Conservation (phyloP, 1,140 invertebrate genomes). For the Lethrus apterus region DNA sequence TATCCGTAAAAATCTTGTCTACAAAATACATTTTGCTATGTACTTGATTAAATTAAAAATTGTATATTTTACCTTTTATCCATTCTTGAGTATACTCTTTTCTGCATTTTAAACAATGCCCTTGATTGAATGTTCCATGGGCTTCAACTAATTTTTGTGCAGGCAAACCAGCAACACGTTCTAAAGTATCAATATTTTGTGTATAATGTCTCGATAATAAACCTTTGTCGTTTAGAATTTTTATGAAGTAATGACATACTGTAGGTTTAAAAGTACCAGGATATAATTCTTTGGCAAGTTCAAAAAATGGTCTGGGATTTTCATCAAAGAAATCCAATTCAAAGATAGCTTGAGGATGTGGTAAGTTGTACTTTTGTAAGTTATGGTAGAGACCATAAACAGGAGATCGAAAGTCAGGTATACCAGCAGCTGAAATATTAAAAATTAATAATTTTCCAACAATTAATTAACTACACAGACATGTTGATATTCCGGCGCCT, state of each 20-base stretch:
- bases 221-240: slow-evolving; percentile 70
- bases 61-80: slow-evolving; percentile 44
- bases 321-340: slow-evolving; percentile 75
- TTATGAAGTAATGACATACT: slow-evolving; percentile 75
- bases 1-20: slow-evolving; percentile 67
- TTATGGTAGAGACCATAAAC: slow-evolving; percentile 89
- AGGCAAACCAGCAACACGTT: slow-evolving; percentile 78
- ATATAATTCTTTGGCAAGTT: slow-evolving; percentile 77
- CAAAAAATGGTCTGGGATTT: slow-evolving; percentile 82
- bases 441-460: background rate
- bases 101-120: slow-evolving; percentile 75
- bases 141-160: slow-evolving; percentile 85
- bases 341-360: slow-evolving; percentile 93
- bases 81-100: slow-evolving; percentile 71
- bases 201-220: slow-evolving; percentile 77
- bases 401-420: slow-evolving; percentile 89
- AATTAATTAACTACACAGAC: slow-evolving; percentile 49
- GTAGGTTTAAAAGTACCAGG: slow-evolving; percentile 79
- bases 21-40: background rate
- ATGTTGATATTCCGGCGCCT: slow-evolving; percentile 91
- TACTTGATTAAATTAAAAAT: slow-evolving; percentile 15
- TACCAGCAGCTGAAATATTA: slow-evolving; percentile 73
- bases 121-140: slow-evolving; percentile 86
- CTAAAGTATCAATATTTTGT: slow-evolving; percentile 92
- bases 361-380: slow-evolving; percentile 84